Percentiles rank a stretch among this genome's conserved stretches.
phyloP scores from a whole-genome alignment of 2,888 invertebrate genomes.

The Lobophora halterata region DNA sequence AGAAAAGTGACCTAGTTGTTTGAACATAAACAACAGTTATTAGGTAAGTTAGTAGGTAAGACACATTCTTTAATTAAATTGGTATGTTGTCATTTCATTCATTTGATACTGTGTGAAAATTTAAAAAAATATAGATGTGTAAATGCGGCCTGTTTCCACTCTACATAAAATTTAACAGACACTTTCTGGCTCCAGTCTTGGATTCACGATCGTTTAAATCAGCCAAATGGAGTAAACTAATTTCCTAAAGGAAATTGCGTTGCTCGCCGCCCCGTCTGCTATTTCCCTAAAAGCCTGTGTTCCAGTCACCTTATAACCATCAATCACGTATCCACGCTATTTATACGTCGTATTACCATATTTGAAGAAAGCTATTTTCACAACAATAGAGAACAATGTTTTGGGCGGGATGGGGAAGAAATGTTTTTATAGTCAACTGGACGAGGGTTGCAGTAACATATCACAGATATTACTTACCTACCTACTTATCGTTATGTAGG shows the following conservation, averaged over 20 bases:
- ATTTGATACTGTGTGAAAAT: no score
- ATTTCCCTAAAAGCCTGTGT: slow-evolving; percentile 62
- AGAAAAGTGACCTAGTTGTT: neutral
- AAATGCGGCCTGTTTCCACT: no score
- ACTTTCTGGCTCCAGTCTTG: neutral
- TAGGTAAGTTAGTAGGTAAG: no score
- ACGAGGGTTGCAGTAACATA: no score
- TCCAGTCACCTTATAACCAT: slow-evolving; percentile 51
- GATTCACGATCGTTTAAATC: slow-evolving; percentile 27
- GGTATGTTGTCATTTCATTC: slow-evolving; percentile 14
- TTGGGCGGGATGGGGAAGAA: neutral
- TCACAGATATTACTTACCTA: no score
- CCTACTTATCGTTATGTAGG: no score
- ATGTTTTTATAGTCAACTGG: no score
- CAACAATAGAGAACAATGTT: slow-evolving; percentile 6
- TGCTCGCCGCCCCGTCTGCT: slow-evolving; percentile 48
- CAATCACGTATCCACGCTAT: slow-evolving; percentile 43
- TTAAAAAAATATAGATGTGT: no score
- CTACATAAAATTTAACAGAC: no score
- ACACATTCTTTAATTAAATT: slow-evolving; percentile 29
- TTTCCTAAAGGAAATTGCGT: slow-evolving; percentile 75
- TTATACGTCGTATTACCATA: slow-evolving; percentile 2
- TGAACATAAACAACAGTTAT: neutral
- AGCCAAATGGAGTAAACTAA: slow-evolving; percentile 55
- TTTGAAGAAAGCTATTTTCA: slow-evolving; percentile 3